Conservation (phyloP, 2,888 invertebrate genomes). For the Priocnemis perturbator region DNA sequence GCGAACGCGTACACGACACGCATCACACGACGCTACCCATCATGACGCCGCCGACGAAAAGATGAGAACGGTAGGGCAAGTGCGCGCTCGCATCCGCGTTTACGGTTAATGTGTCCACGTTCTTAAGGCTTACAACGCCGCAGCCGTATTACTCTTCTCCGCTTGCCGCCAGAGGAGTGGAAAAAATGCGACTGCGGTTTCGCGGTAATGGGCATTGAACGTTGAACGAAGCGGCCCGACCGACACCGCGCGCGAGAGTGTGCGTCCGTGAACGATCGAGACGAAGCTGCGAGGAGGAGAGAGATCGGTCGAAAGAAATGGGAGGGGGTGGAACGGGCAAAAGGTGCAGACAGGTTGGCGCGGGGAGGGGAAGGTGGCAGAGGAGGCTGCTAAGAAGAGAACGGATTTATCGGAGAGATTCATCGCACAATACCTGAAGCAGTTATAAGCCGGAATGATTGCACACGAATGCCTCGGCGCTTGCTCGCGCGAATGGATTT, state of each 20-base stretch:
- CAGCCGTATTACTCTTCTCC: no score
- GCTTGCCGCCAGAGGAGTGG: not conserved
- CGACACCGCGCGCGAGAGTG: no score
- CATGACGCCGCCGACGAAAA: not conserved
- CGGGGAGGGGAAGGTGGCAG: slow-evolving; percentile 2
- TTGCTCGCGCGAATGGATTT: slow-evolving; percentile 39
- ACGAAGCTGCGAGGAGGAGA: no score
- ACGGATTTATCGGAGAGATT: slow-evolving; percentile 5
- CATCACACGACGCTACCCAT: not conserved
- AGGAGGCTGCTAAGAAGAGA: slow-evolving; percentile 4
- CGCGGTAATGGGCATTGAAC: slow-evolving; percentile 49
- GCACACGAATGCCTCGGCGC: slow-evolving; percentile 22
- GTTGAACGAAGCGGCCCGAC: not conserved
- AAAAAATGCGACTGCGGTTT: slow-evolving; percentile 57
- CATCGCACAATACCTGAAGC: slow-evolving; percentile 15
- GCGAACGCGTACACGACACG: not conserved
- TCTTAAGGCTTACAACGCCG: no score
- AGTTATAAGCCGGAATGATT: slow-evolving; percentile 32
- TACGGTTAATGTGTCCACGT: not conserved
- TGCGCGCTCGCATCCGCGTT: no score
- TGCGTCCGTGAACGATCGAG: not conserved
- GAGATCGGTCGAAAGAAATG: slow-evolving; percentile 1
- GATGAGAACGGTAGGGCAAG: no score
- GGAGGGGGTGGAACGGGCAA: not conserved
- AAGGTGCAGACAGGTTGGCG: slow-evolving; percentile 1